These are phyloP conservation scores for Apistogramma diplotaenia DNA, from an alignment of 2,113 vertebrate genomes.

Conservation along the genomic window DNA sequence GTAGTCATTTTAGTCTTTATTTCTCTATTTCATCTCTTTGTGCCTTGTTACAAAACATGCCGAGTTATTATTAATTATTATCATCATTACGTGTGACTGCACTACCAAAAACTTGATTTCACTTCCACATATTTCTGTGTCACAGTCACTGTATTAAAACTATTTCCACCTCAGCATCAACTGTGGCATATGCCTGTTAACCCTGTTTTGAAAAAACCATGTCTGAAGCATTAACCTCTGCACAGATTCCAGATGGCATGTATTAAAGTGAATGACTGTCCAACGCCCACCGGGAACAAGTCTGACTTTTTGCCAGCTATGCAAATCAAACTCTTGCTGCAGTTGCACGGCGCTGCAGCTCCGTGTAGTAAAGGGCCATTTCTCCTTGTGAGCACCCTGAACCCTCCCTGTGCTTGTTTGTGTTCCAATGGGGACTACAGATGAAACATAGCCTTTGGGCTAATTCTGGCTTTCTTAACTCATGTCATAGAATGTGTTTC, in stretches of 20 bases:
- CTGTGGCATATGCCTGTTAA: too few relatives aligned
- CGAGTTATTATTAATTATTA: background rate
- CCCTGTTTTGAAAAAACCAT: too few relatives aligned
- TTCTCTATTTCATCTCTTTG: too few relatives aligned
- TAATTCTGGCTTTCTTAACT: too few relatives aligned
- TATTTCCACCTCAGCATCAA: fast-evolving
- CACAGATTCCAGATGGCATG: background rate
- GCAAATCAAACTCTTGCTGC: background rate
- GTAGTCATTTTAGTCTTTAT: too few relatives aligned
- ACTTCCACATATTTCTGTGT: background rate
- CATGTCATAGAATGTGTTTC: too few relatives aligned
- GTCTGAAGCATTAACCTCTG: too few relatives aligned
- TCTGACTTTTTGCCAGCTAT: background rate
- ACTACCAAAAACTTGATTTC: background rate
- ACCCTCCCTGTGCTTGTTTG: background rate
- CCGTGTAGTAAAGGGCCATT: background rate
- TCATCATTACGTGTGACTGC: fast-evolving
- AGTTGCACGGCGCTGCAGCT: background rate
- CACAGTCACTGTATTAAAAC: background rate
- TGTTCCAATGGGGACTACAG: background rate
- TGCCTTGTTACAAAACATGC: background rate
- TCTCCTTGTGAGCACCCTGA: background rate
- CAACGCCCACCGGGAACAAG: background rate
- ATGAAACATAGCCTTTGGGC: too few relatives aligned
- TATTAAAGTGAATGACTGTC: background rate